Base-by-base conservation (phyloP, 2,888 invertebrate species). In the Drosophila nr. medialis region DNA sequence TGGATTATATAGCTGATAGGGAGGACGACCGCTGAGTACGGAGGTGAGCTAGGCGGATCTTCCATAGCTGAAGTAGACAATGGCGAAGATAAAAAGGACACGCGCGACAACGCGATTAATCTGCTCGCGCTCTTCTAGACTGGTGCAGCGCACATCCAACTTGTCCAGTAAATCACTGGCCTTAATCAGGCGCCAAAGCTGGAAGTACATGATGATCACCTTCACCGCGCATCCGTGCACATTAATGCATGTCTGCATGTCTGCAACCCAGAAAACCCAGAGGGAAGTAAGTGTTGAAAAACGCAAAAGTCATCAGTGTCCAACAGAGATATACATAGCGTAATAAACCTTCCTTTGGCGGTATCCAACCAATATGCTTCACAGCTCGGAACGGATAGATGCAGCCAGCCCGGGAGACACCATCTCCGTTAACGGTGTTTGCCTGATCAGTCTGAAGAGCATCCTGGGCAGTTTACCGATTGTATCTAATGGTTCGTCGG, bases 1-100 rank as follows among this genome's bases (percentile, higher is more conserved):
- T 0, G 90, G 90, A 72, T 89, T 91, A 29, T 80, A 91, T 10
- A 90, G 30, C 60, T 84, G 89, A 77, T 87, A 90, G 0, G 90
- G 89, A 0, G 90, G 90, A 30, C 58, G 75, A 6, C 89, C 85
- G 24, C 69, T 77, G 0, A 83, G 64, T 4, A 88, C 76, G 0
- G 80, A 69, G 29, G 80, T 82, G 0, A 88, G 48, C 21, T 76
- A 86, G 0, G 86, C 83, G 29, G 76, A 84, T 2, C 72, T 72
- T 24, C 75, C 80, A 36, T 80, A 91, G 8, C 75, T 59, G 29
- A 80, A 76, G 60, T 88, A 91, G 15, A 81, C 69, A 21, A 77
- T 30, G 1, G 77, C 65, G 34, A 82, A 91, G 29, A 89, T 80
- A 1, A 89, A 66, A 11, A 89, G 67, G 0, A 77, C 55, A 0